These are phyloP conservation scores for Drosophila suzukii DNA, from an alignment of 1,140 invertebrate species.

Conservation along the genomic window DNA sequence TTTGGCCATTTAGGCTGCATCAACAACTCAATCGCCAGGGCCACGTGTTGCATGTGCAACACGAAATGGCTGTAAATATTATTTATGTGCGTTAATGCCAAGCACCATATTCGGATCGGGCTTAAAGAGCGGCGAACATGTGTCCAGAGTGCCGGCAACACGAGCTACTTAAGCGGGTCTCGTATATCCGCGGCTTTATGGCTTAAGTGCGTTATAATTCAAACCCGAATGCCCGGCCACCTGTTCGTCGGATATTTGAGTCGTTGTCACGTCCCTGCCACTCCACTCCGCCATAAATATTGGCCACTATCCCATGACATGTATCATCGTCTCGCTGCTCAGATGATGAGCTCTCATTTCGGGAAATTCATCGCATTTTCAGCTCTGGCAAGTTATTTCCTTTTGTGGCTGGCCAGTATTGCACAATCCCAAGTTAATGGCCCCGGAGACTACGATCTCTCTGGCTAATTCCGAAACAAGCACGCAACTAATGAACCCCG, in stretches of 20 bases:
- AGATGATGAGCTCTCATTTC: slow-evolving; percentile 32
- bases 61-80: slow-evolving; percentile 76
- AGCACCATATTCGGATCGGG: slow-evolving; percentile 46
- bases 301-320: slow-evolving; percentile 14
- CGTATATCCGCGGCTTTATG: slow-evolving; percentile 71
- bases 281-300: slow-evolving; percentile 31
- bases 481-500: slow-evolving; percentile 63
- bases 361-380: slow-evolving; percentile 18
- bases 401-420: slow-evolving; percentile 14
- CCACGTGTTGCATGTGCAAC: slow-evolving; percentile 78
- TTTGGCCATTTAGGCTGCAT: slow-evolving; percentile 45
- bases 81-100: slow-evolving; percentile 65
- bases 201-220: slow-evolving; percentile 74
- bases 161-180: slow-evolving; percentile 68
- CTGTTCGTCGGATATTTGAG: slow-evolving; percentile 49
- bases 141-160: slow-evolving; percentile 50
- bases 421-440: slow-evolving; percentile 17
- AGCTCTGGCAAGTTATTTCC: slow-evolving; percentile 4
- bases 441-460: slow-evolving; percentile 13
- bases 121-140: slow-evolving; percentile 18
- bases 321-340: slow-evolving; percentile 6
- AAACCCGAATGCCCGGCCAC: slow-evolving; percentile 41
- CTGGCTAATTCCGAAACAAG: slow-evolving; percentile 32
- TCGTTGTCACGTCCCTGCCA: slow-evolving; percentile 58
- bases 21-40: slow-evolving; percentile 46